Conservation (phyloP, 2,797 vertebrate species). For the Callimico goeldii region DNA sequence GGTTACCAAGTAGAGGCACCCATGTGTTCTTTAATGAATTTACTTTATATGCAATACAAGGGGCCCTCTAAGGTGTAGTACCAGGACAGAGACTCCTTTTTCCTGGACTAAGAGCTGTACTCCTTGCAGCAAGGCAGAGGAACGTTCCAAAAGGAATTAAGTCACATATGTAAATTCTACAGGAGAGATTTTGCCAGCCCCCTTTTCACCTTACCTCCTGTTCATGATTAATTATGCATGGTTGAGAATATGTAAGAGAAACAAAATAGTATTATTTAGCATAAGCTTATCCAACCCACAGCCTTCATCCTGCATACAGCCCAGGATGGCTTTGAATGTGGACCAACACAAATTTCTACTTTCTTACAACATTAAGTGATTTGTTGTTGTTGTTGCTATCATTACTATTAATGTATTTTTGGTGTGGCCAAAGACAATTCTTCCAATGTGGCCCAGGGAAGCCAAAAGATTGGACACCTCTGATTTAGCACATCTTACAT, state of each 20-base stretch:
- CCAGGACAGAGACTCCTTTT: neutral
- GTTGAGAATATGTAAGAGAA: neutral
- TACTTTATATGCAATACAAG: neutral
- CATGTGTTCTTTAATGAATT: neutral
- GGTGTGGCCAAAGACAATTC: neutral
- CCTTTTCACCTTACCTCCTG: neutral
- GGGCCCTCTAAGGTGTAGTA: neutral
- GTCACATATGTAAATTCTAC: neutral
- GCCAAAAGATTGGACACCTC: neutral
- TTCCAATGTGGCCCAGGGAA: neutral
- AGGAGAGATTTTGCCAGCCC: neutral
- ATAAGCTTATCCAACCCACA: neutral
- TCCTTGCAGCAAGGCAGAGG: neutral
- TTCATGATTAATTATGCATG: neutral
- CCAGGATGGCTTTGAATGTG: neutral
- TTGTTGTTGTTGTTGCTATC: no score
- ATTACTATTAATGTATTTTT: neutral
- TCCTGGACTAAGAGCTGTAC: neutral
- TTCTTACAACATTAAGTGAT: no score
- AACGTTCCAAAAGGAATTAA: neutral
- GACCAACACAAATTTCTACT: no score
- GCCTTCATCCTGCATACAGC: neutral
- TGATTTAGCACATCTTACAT: neutral
- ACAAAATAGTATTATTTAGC: constrained; percentile 8
- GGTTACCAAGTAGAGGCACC: neutral